phyloP scores from a whole-genome alignment of 2,888 invertebrate genomes.

The Xanthostigma xanthostigma region DNA sequence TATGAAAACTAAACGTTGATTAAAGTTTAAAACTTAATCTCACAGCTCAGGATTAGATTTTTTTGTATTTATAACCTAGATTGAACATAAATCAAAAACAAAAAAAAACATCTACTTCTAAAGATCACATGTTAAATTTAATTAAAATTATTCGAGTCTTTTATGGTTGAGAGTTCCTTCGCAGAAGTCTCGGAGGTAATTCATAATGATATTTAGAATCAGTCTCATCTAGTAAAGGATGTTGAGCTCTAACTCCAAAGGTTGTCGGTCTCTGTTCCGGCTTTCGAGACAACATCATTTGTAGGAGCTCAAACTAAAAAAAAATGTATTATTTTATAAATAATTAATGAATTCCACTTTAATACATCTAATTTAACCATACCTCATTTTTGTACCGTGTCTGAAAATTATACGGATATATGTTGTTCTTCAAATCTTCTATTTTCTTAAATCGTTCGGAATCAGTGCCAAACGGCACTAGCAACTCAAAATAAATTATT shows the following conservation, averaged over 20 bases:
- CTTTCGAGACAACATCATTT: constrained; percentile 58
- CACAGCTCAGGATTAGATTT: too few relatives aligned
- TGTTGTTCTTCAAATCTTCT: constrained; percentile 44
- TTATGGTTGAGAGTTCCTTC: too few relatives aligned
- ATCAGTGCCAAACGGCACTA: constrained; percentile 80
- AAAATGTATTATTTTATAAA: background rate
- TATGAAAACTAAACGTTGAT: too few relatives aligned
- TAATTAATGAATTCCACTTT: background rate
- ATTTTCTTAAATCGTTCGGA: constrained; percentile 70
- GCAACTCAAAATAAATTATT: constrained; percentile 82
- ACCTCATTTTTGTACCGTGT: constrained; percentile 56
- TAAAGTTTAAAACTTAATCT: too few relatives aligned
- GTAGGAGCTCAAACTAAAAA: constrained; percentile 52
- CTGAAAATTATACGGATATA: constrained; percentile 55
- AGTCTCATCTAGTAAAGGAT: constrained; percentile 26
- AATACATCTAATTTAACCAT: constrained; percentile 12
- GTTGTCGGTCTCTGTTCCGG: constrained; percentile 65
- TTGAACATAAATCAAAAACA: too few relatives aligned
- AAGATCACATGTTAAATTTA: background rate
- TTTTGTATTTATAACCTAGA: too few relatives aligned
- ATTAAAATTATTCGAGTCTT: background rate
- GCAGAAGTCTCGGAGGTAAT: background rate
- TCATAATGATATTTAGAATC: constrained; percentile 1
- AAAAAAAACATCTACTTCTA: too few relatives aligned
- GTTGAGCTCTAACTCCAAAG: constrained; percentile 46